Evolutionary conservation across 2,113 vertebrate genomes (phyloP), one percentile per base, ranked within the genome.

Genomic region (Manacus vitellinus): DNA sequence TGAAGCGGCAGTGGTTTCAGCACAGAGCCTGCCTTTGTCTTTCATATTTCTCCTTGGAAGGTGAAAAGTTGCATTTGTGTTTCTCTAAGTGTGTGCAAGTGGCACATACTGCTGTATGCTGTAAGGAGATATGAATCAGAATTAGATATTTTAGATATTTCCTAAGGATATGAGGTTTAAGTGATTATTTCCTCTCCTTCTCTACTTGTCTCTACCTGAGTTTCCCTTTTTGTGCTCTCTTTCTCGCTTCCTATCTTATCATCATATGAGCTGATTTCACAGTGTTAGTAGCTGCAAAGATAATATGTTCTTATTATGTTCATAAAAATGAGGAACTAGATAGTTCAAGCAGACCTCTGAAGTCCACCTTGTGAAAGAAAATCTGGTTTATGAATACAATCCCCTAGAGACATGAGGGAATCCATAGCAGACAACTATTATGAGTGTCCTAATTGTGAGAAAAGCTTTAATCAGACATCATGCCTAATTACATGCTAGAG

Each of bases 381-480:
- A 72, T 12, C 33, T 85, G 31, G 43, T 67, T 80, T 83, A 72
- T 20, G 55, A 84, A 66, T 66, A 63, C 52, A 92, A 22, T 7
- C 43, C 72, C 58, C 46, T 35, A 84, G 79, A 83, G 83, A 89
- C 72, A 62, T 37, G 43, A 63, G 19, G 39, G 43, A 91, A 92
- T 80, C 28, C 83, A 84, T 79, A 84, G 59, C 1, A 59, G 63
- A 90, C 52, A 54, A 41, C 33, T 68, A 65, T 88, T 85, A 89
- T 65, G 52, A 88, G 43, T 73, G 58, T 63, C 72, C 83, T 77
- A 76, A 92, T 93, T 86, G 83, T 77, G 43, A 80, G 39, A 80
- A 77, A 88, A 95, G 51, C 37, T 94, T 95, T 94, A 92, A 94
- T 88, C 83, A 92, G 86, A 88, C 43, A 91, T 83, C 75, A 74